Base-by-base conservation (phyloP, 2,888 invertebrate species). In the Plebejus anna region DNA sequence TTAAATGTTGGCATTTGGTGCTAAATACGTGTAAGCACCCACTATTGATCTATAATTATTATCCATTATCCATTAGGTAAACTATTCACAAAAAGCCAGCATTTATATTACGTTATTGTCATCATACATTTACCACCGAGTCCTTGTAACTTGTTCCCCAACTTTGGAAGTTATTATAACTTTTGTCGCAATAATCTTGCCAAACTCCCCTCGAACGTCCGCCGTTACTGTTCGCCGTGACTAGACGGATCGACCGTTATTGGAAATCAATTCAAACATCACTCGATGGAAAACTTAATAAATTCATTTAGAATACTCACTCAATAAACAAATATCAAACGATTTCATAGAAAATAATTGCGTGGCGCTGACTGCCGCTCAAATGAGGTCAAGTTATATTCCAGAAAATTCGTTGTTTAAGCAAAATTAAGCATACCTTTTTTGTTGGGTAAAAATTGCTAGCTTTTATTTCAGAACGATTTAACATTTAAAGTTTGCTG, bases 141-240 rank as follows among this genome's bases (percentile, higher is more conserved):
- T 70, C 75, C 79, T 78, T 78, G n/a, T 80, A 5, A 76, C 76
- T 80, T 77, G 76, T 16, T 36, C 78, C 79, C 1, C 9, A 5
- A 66, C 11, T 78, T 76, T 42, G 78, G 78, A 83, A 85, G 83
- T 85, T 83, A 84, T 85, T 82, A 85, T 82, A 85, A 86, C 81
- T 85, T 85, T 84, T 81, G 82, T 83, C 82, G 81, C 82, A 83
- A 82, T 84, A 83, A 85, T 83, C 82, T 81, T 77, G 61, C 80
- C 57, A 75, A 80, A 80, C 76, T 75, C 78, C 51, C 73, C 77
- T 76, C 75, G 75, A 76, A 75, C 76, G 77, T 75, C 61, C 76
- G 72, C 77, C 77, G 76, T 71, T 75, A 76, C 79, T 72, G 57
- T 71, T 75, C 75, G 76, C 75, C 76, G 75, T 78, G 76, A 79